phyloP scores from a whole-genome alignment of 2,888 invertebrate genomes.

The Amiota minor region DNA sequence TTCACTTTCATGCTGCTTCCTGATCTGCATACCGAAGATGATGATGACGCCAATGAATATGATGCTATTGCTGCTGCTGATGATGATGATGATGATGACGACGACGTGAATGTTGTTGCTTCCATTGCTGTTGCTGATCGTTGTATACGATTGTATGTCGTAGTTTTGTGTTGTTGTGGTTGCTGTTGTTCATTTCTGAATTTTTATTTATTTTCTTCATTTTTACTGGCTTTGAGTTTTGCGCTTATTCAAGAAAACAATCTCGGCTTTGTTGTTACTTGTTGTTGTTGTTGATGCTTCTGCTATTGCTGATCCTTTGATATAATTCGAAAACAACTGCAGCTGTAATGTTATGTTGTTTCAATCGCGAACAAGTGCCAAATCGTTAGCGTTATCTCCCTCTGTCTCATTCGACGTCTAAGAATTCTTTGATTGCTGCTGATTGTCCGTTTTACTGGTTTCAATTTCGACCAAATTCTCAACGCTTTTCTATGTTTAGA shows the following conservation, averaged over 20 bases:
- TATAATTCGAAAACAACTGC: slow-evolving; percentile 63
- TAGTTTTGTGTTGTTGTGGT: slow-evolving; percentile 7
- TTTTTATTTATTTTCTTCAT: not conserved
- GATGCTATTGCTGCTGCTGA: not conserved
- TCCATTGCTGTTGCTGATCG: slow-evolving; percentile 47
- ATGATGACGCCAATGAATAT: slow-evolving; percentile 4
- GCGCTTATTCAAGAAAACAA: slow-evolving; percentile 15
- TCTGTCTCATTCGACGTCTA: not conserved
- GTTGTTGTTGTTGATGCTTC: slow-evolving; percentile 2
- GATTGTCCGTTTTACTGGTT: not conserved
- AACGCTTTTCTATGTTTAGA: not conserved
- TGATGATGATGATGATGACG: not conserved
- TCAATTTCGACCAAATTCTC: not conserved
- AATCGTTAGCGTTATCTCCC: not conserved
- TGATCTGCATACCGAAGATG: slow-evolving; percentile 35
- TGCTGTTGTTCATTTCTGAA: not conserved
- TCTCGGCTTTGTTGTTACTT: slow-evolving; percentile 11
- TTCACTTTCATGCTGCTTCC: slow-evolving; percentile 36
- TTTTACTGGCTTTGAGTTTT: not conserved
- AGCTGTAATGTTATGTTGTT: not conserved
- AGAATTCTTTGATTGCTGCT: not conserved
- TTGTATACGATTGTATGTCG: slow-evolving; percentile 65
- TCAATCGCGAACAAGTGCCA: slow-evolving; percentile 24
- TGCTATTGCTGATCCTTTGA: slow-evolving; percentile 57
- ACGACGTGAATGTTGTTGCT: slow-evolving; percentile 46